A percentile compares a stretch with the other conserved stretches of the same genome.
These are phyloP conservation scores for Halichondria panicea DNA, from an alignment of 37 sponge, comb jelly and placozoan genomes.

Conservation along the genomic window DNA sequence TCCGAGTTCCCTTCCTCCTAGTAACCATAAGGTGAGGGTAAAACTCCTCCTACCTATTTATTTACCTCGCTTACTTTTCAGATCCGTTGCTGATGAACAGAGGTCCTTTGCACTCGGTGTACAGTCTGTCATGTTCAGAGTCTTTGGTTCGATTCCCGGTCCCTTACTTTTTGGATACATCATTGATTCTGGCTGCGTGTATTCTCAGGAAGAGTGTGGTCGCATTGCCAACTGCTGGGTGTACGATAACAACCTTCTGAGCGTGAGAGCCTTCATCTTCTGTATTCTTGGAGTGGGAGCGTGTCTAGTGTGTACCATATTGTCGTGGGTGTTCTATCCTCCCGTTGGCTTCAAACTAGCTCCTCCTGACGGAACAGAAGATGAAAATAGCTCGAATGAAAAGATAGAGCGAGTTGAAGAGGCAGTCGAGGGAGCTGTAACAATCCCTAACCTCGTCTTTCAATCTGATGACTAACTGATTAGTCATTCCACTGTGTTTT, in stretches of 20 bases:
- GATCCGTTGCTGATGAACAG: conserved; percentile 62
- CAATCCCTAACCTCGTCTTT: no score
- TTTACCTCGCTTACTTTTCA: background rate
- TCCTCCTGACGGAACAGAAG: no score
- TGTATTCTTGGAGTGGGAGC: background rate
- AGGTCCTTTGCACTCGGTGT: conserved; percentile 43
- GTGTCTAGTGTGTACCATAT: background rate
- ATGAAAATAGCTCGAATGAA: background rate
- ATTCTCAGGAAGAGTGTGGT: conserved; percentile 45
- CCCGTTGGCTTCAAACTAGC: no score
- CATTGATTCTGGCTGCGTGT: conserved; percentile 42
- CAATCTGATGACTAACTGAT: no score
- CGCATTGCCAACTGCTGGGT: conserved; percentile 62
- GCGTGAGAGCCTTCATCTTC: conserved; percentile 4
- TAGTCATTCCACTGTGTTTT: no score
- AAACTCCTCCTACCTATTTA: background rate
- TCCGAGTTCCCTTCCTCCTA: conserved; percentile 1
- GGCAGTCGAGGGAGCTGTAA: no score
- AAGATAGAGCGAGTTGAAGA: background rate
- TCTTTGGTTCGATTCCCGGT: conserved; percentile 55
- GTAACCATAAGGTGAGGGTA: conserved; percentile 11
- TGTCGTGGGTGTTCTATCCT: conserved; percentile 25
- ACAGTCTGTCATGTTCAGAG: conserved; percentile 43
- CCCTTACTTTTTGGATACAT: conserved; percentile 55
- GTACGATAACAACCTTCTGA: conserved; percentile 29